Evolutionary conservation across 2,797 vertebrate genomes (phyloP), one percentile per base, ranked within the genome.

Genomic region (Mastacembelus armatus): DNA sequence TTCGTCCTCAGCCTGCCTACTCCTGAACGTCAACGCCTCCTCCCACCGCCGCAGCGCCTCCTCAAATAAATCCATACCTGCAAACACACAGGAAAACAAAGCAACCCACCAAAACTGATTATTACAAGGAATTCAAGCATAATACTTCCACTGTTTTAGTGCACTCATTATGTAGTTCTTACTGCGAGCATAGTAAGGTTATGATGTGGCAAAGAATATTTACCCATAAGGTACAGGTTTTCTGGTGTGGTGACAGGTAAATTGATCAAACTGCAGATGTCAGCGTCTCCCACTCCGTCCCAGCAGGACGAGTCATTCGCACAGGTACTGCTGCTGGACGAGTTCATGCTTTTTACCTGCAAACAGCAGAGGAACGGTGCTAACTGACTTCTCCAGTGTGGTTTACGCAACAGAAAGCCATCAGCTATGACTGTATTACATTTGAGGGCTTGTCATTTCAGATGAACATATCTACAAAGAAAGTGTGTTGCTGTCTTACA

Each of bases 51-150:
- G 91, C 38, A 99, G 80, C 0, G 98, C 98, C 82, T 98, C 97
- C 76, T 99, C 97, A 10, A 99, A 99, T 74, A 99, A 85, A 84
- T 99, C 97, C 97, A 99, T 97, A 27, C 98, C 98, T 99, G 83
- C 16, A 9, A 21, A 39, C 10, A 52, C 16, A 66, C 32, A 40
- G 10, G 35, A 10, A 7, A 33, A 33, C 32, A 33, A 33, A 33
- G 32, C 2, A 33, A 44, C 11, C 18, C 1, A 9, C 1, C 4
- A 15, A 21, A 29, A n/a, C 2, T 0, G 2, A 48, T 15, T 5
- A 21, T 3, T 22, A 15, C 4, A 15, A 39, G 14, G 38, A 49
- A 38, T 22, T 11, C 2, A 60, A 15, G 7, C 2, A n/a, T 14
- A 44, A 22, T 2, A 15, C 15, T 35, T 42, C 4, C 4, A 10